A percentile compares a stretch with the other conserved stretches of the same genome.
These are phyloP conservation scores for Hippolais icterina DNA, from an alignment of 2,113 vertebrate genomes.

Conservation along the genomic window DNA sequence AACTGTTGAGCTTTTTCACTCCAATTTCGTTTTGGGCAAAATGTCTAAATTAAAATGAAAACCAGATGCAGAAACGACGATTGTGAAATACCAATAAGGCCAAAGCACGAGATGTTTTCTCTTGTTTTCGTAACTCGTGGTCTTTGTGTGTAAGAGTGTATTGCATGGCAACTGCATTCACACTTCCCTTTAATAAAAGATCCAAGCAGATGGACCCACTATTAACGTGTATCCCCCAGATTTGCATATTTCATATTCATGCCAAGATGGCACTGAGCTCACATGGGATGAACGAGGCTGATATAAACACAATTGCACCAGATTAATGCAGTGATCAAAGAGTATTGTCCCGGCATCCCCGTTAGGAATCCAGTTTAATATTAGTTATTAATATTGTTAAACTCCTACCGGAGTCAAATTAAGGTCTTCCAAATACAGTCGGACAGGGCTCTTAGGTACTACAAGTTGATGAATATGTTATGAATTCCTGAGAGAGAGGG, in stretches of 20 bases:
- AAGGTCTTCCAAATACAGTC: slow-evolving; percentile 27
- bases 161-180: slow-evolving; percentile 79
- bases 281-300: slow-evolving; percentile 18
- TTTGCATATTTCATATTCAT: slow-evolving; percentile 60
- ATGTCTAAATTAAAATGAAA: neutral
- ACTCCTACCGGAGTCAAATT: slow-evolving; percentile 27
- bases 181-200: slow-evolving; percentile 71
- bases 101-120: slow-evolving; percentile 30
- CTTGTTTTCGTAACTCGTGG: slow-evolving; percentile 40
- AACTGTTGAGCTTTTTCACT: neutral
- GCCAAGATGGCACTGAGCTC: slow-evolving; percentile 57
- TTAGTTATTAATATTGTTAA: slow-evolving; percentile 38
- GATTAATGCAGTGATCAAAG: slow-evolving; percentile 37
- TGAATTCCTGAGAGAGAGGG: slow-evolving; percentile 5
- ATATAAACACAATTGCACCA: slow-evolving; percentile 23
- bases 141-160: slow-evolving; percentile 66
- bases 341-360: neutral
- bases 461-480: slow-evolving; percentile 42
- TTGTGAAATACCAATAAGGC: slow-evolving; percentile 4
- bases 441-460: slow-evolving; percentile 49
- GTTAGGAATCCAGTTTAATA: neutral
- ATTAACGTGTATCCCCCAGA: slow-evolving; percentile 69
- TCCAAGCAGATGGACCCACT: slow-evolving; percentile 75
- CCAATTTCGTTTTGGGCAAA: neutral
- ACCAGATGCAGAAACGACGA: neutral